Evolutionary conservation across 2,797 vertebrate species (phyloP).

Genomic region (Hozukius guyotensis): DNA sequence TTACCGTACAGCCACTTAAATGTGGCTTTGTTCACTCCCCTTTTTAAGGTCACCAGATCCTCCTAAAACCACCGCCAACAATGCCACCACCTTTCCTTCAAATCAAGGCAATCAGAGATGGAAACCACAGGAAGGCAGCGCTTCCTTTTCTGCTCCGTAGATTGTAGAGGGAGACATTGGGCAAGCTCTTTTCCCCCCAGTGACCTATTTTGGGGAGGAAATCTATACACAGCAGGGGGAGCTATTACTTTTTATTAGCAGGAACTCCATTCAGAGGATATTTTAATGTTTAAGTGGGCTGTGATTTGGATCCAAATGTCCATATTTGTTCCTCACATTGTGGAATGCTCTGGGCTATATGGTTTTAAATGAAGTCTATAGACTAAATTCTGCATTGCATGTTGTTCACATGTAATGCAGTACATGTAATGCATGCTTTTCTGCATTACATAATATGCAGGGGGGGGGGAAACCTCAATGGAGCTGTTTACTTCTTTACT

Average conservation of each 20-base stretch:
- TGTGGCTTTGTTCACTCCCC: slow-evolving; percentile 6
- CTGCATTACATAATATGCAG: not conserved
- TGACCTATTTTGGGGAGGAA: slow-evolving; percentile 42
- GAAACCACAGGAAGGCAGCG: slow-evolving; percentile 11
- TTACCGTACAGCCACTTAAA: not conserved
- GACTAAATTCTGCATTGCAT: not conserved
- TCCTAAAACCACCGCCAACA: not conserved
- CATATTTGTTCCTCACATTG: not conserved
- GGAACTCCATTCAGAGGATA: slow-evolving; percentile 13
- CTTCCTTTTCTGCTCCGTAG: slow-evolving; percentile 16
- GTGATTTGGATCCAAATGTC: not conserved
- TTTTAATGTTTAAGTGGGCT: not conserved
- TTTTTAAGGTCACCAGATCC: slow-evolving; percentile 11
- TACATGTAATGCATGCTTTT: not conserved
- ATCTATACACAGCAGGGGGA: slow-evolving; percentile 77
- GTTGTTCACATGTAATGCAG: not conserved
- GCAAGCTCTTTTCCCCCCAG: slow-evolving; percentile 16
- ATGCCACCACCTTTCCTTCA: not conserved
- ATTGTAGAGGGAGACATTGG: slow-evolving; percentile 30
- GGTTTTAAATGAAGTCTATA: not conserved
- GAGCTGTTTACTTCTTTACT: not conserved
- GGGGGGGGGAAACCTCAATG: not conserved
- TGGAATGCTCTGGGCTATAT: not conserved
- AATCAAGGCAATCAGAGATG: not conserved
- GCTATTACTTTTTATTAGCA: slow-evolving; percentile 63